Percentiles rank a stretch among this genome's conserved stretches.
Evolutionary conservation across 1,140 invertebrate genomes (phyloP).

Genomic region (Neodiprion virginianus): DNA sequence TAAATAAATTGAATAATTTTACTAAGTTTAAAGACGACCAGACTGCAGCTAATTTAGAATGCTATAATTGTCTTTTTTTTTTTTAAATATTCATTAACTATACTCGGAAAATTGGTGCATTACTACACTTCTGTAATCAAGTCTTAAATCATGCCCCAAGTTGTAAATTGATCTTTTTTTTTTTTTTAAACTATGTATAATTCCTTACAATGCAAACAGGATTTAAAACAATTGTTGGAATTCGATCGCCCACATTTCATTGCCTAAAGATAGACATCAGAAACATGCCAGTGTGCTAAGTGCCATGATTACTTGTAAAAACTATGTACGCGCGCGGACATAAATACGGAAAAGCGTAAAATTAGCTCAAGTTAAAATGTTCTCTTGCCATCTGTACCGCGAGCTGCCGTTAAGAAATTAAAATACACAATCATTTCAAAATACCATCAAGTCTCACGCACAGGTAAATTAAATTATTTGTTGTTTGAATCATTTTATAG

Average conservation of each 20-base stretch:
- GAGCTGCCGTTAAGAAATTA: constrained; percentile 21
- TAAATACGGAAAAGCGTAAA: constrained; percentile 22
- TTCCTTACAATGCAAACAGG: background rate
- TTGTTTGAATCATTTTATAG: constrained; percentile 59
- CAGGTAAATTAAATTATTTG: constrained; percentile 41
- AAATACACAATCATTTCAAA: background rate
- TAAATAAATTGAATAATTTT: constrained; percentile 1
- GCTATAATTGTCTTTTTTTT: background rate
- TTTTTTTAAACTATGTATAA: background rate
- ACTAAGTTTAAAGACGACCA: background rate
- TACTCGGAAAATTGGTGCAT: background rate
- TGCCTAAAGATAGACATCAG: constrained; percentile 20
- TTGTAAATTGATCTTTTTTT: background rate
- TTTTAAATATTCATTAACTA: background rate
- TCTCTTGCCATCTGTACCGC: constrained; percentile 44
- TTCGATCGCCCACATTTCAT: background rate
- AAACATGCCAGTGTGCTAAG: constrained; percentile 51
- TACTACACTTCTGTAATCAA: background rate
- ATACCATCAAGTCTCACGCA: background rate
- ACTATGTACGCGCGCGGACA: constrained; percentile 8
- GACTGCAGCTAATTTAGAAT: constrained; percentile 2
- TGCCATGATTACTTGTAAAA: constrained; percentile 50
- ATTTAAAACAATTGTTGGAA: background rate
- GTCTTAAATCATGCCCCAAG: background rate
- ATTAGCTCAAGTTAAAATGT: constrained; percentile 38